Base-by-base conservation (phyloP, 2,888 invertebrate genomes). In the Aplocera efformata region DNA sequence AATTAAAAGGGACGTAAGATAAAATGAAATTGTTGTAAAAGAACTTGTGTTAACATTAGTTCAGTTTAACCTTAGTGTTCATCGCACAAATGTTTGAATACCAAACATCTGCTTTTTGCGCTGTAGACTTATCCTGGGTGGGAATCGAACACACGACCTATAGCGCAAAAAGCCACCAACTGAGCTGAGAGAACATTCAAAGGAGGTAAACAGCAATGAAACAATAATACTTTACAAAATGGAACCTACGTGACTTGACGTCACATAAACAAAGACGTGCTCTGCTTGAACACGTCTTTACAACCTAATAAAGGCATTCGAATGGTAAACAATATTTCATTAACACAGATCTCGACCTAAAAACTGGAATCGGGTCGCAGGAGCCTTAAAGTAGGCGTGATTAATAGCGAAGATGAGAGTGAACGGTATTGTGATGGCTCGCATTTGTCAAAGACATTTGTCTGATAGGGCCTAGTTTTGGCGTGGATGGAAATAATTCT, bases 301-400 rank as follows among this genome's bases (percentile, higher is more conserved):
- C 62, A 61, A 43, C 59, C 63, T 60, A 64, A 67, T 70, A 78
- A 76, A 69, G 56, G 59, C 67, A 63, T 73, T 65, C 56, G 62
- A 72, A 77, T 67, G 60, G 70, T 70, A 71, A 71, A 79, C 75
- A 74, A 80, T 81, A 76, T 74, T 78, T 81, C 75, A 78, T 78
- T 75, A 76, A 66, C 72, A 67, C 58, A 48, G 54, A 55, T 65
- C 66, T 64, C 75, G 78, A 74, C 80, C 81, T 67, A 67, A 72
- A 81, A 80, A 76, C 56, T 41, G 24, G 54, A 50, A 76, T 67
- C 56, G 55, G 74, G 77, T 69, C 75, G 67, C 54, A 48, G 44
- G 60, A 61, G 60, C 67, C 58, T 48, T 58, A 50, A 62, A 60
- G 63, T 45, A 43, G 58, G 54, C 59, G 58, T 55, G 57, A 59